Conservation (phyloP, 2,888 invertebrate genomes). For the Lottia scabra region DNA sequence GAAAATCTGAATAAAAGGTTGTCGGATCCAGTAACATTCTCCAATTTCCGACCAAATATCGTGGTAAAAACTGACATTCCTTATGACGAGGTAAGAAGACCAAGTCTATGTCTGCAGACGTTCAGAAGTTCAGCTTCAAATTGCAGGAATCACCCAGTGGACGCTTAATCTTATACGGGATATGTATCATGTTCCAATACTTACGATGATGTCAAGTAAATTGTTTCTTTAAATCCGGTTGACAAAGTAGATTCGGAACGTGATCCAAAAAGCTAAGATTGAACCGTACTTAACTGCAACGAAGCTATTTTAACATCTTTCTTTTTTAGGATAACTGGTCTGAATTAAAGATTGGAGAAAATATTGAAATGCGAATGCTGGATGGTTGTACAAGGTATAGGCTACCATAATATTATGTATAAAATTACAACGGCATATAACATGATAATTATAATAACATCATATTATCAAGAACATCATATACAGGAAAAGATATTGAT, state of each 20-base stretch:
- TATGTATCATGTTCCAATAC: no score
- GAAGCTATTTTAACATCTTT: neutral
- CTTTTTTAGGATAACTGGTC: slow-evolving; percentile 77
- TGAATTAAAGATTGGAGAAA: slow-evolving; percentile 77
- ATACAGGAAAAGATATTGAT: no score
- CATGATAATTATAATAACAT: neutral
- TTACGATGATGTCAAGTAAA: no score
- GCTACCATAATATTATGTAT: neutral
- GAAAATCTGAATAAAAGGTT: slow-evolving; percentile 77
- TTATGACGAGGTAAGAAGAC: slow-evolving; percentile 55
- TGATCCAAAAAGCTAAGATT: no score
- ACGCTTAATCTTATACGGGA: no score
- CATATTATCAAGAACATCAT: no score
- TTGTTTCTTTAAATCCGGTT: no score
- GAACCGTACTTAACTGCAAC: no score
- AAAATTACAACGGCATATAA: neutral
- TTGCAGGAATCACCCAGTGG: no score
- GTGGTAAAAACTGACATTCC: slow-evolving; percentile 73
- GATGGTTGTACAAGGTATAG: slow-evolving; percentile 77
- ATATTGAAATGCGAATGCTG: slow-evolving; percentile 73
- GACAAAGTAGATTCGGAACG: no score
- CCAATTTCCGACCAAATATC: slow-evolving; percentile 80
- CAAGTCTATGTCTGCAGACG: neutral
- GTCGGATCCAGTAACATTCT: slow-evolving; percentile 70
- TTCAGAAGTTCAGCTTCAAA: no score